Conservation (phyloP, 2,888 invertebrate species). For the Chelonus formosanus region DNA sequence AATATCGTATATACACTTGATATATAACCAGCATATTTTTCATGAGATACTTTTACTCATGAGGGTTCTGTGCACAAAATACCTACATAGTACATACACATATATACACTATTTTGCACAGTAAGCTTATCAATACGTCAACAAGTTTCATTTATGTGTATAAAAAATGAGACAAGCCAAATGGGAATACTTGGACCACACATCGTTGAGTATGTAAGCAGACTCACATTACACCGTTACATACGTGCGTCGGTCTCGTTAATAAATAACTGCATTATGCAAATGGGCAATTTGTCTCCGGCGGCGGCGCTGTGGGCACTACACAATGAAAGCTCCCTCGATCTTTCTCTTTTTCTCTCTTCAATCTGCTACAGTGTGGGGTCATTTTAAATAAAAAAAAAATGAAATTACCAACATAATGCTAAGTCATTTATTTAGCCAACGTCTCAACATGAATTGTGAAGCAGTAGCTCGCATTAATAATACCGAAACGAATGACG, state of each 20-base stretch:
- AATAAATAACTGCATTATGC: conserved; percentile 61
- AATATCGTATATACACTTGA: too few species aligned
- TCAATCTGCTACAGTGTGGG: conserved; percentile 5
- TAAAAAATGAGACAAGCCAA: too few species aligned
- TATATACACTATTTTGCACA: too few species aligned
- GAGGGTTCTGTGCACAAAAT: too few species aligned
- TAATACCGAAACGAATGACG: conserved; percentile 56
- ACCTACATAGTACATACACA: too few species aligned
- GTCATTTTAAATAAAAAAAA: conserved; percentile 57
- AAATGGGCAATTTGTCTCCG: conserved; percentile 60
- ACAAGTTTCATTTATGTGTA: too few species aligned
- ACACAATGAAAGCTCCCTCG: conserved; percentile 1
- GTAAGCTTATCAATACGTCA: too few species aligned
- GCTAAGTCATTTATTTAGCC: conserved; percentile 53
- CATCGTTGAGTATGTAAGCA: background rate
- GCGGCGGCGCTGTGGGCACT: conserved; percentile 36
- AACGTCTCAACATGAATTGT: conserved; percentile 45
- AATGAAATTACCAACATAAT: conserved; percentile 58
- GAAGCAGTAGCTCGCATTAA: conserved; percentile 53
- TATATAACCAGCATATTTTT: too few species aligned
- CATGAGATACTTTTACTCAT: too few species aligned
- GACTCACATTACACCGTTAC: conserved; percentile 20
- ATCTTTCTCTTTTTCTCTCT: conserved; percentile 15
- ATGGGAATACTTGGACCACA: conserved; percentile 6
- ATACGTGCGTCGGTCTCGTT: conserved; percentile 45